Evolutionary conservation across 92 coral and sea anemone species (phyloP), one percentile per base, ranked within the genome.

Genomic region (Zoanthus sociatus): DNA sequence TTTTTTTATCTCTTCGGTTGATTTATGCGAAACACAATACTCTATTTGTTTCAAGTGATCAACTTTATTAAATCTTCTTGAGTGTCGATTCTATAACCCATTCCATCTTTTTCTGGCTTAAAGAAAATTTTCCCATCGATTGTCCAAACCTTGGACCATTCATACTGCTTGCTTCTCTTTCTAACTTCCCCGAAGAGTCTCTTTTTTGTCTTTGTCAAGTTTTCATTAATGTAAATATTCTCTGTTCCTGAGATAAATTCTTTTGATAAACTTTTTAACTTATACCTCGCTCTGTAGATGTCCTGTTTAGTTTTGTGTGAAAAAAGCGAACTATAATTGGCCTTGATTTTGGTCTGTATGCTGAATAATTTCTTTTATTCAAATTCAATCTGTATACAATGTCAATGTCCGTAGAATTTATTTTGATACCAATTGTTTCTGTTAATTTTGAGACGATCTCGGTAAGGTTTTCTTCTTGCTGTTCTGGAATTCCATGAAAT

Each of bases 251-350:
- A 0, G 33, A 69, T 0, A 21, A 17, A 32, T 32, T 69, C 73
- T 69, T 69, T 69, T 32, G 20, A 17, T 10, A 69, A 21, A 32
- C 31, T 17, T 69, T 69, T 69, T 32, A 69, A 18, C 20, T 69
- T 69, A 17, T 18, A 32, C 6, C 73, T 21, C 5, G 73, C 20
- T 69, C 32, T 69, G 20, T 17, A 69, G 33, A 69, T 69, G 32
- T 32, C 10, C 26, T 69, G 73, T 69, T 69, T 69, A 17, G 31
- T 21, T 17, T 69, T 32, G 33, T 69, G 73, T 32, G 73, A 69
- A 69, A 69, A 37, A 69, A 69, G 20, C 31, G 20, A 32, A 69
- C 73, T 17, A 69, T 69, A 32, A 69, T 69, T 69, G 73, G 73
- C 26, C 26, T 26, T 26, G 26, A 26, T 26, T 26, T 26, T 26